A percentile compares a stretch with the other conserved stretches of the same genome.
These are phyloP conservation scores for Tetramorium parvispinum DNA, from an alignment of 1,140 invertebrate species.

Conservation along the genomic window DNA sequence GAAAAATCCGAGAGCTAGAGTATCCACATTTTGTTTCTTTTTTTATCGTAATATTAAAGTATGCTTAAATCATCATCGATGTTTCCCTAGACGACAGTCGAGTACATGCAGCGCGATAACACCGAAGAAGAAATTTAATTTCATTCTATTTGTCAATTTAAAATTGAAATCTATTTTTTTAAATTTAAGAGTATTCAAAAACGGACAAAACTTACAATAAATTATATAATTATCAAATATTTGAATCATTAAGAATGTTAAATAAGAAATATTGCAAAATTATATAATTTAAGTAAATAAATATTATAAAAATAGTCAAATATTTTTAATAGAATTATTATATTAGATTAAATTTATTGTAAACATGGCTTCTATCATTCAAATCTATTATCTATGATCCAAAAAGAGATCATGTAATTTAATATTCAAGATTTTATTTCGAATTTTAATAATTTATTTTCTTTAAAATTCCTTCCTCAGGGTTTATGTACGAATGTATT, in stretches of 20 bases:
- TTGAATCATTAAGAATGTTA: not conserved
- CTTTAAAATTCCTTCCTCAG: constrained; percentile 37
- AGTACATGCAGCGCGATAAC: constrained; percentile 50
- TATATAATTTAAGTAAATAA: not conserved
- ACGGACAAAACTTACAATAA: not conserved
- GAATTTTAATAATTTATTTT: not conserved
- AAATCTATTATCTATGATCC: not conserved
- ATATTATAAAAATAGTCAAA: not conserved
- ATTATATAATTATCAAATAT: not conserved
- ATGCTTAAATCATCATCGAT: constrained; percentile 30
- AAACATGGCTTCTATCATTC: not conserved
- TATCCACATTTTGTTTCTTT: constrained; percentile 48
- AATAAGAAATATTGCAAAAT: not conserved
- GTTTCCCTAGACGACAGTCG: constrained; percentile 39
- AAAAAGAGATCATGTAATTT: not conserved
- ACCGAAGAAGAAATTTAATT: constrained; percentile 38
- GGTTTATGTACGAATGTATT: constrained; percentile 40
- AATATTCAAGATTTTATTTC: not conserved
- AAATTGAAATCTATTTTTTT: not conserved
- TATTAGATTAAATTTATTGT: constrained; percentile 1
- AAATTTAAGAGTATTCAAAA: not conserved
- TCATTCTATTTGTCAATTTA: constrained; percentile 17
- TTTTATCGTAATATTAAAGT: constrained; percentile 37
- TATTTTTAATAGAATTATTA: not conserved
- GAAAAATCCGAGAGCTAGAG: constrained; percentile 35